A percentile compares a stretch with the other conserved stretches of the same genome.
Evolutionary conservation across 1,140 invertebrate species (phyloP).

Genomic region (Caenorhabditis elegans): WBcel235 BX284606.5:12872001-12872500

Average conservation of each 20-base stretch:
- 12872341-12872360: slow-evolving; percentile 24
- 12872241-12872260: slow-evolving; percentile 23
- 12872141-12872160: neutral
- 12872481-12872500: slow-evolving; percentile 2
- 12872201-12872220: neutral
- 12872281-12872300: slow-evolving; percentile 16
- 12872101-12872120: too few relatives aligned
- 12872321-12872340: neutral
- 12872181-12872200: slow-evolving; percentile 8
- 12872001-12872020: too few relatives aligned
- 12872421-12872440: slow-evolving; percentile 25
- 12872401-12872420: slow-evolving; percentile 15
- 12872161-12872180: neutral
- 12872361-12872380: neutral
- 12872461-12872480: neutral
- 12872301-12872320: slow-evolving; percentile 7
- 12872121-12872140: too few relatives aligned
- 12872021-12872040: too few relatives aligned
- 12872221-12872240: slow-evolving; percentile 25
- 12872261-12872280: neutral
- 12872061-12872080: too few relatives aligned
- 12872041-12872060: too few relatives aligned
- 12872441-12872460: neutral
- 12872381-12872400: neutral
- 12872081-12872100: too few relatives aligned